Conservation (phyloP, 2,888 invertebrate species). For the Polyommatus iphigenia region DNA sequence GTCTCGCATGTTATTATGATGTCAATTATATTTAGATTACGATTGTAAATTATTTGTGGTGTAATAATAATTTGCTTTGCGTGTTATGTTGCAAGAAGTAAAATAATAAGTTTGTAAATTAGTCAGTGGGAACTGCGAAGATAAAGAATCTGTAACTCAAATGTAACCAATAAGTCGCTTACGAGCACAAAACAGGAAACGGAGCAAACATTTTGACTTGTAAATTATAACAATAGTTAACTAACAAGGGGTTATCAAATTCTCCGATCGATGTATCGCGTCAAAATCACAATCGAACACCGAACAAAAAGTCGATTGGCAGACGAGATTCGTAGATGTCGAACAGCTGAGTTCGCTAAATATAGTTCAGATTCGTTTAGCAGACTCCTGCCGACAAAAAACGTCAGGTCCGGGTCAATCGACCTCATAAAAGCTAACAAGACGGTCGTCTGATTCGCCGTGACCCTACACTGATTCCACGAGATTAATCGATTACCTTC, state of each 20-base stretch:
- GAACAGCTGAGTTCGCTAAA: conserved; percentile 29
- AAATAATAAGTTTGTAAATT: too few relatives aligned
- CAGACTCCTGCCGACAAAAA: conserved; percentile 14
- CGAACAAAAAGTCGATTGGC: conserved; percentile 61
- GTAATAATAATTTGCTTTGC: neutral
- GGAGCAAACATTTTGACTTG: neutral
- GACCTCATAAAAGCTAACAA: conserved; percentile 41
- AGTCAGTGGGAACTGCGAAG: neutral
- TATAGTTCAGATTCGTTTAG: conserved; percentile 22
- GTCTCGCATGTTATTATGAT: conserved; percentile 34
- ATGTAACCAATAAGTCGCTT: neutral
- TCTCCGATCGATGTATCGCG: conserved; percentile 45
- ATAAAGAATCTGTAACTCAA: neutral
- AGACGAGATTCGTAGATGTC: conserved; percentile 56
- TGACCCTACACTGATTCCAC: conserved; percentile 15
- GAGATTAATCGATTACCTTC: conserved; percentile 28
- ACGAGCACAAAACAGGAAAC: neutral
- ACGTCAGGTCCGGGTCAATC: conserved; percentile 57
- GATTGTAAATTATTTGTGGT: conserved; percentile 53
- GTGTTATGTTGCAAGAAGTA: neutral
- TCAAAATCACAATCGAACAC: conserved; percentile 42
- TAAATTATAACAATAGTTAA: conserved; percentile 24
- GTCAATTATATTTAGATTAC: conserved; percentile 53
- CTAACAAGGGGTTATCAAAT: conserved; percentile 42
- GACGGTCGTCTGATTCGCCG: conserved; percentile 24